Conservation (phyloP, 1,140 invertebrate species). For the Cherax quadricarinatus region DNA sequence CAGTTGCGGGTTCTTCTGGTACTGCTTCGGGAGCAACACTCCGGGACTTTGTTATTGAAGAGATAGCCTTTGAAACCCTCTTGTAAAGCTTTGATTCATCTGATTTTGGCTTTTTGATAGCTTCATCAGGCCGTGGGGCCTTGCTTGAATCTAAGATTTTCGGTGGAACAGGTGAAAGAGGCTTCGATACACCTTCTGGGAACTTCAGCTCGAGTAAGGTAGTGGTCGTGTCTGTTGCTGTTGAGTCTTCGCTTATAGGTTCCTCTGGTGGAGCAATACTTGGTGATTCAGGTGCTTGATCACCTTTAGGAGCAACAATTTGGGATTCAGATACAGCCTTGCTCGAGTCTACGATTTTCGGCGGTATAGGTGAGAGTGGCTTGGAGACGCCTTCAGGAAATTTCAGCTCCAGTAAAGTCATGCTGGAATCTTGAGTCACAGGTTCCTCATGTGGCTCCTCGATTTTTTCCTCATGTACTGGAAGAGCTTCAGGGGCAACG, state of each 20-base stretch:
- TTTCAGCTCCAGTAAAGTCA: background rate
- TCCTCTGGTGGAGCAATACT: background rate
- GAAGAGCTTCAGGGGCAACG: background rate
- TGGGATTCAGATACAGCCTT: background rate
- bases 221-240: too few relatives aligned
- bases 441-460: too few relatives aligned
- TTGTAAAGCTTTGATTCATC: background rate
- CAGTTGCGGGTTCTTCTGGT: background rate
- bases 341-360: background rate
- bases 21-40: background rate
- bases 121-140: background rate
- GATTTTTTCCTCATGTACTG: too few relatives aligned
- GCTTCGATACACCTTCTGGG: conserved; percentile 22
- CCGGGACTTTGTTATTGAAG: background rate
- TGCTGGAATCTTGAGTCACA: too few relatives aligned
- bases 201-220: conserved; percentile 4
- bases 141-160: background rate
- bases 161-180: background rate
- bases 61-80: background rate
- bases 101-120: background rate
- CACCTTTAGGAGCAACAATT: background rate
- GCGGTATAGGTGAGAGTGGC: background rate
- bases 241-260: background rate
- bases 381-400: background rate
- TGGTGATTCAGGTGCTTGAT: background rate